These are phyloP conservation scores for Ephydatia muelleri DNA, from an alignment of 37 sponge, comb jelly and placozoan genomes.

Conservation along the genomic window DNA sequence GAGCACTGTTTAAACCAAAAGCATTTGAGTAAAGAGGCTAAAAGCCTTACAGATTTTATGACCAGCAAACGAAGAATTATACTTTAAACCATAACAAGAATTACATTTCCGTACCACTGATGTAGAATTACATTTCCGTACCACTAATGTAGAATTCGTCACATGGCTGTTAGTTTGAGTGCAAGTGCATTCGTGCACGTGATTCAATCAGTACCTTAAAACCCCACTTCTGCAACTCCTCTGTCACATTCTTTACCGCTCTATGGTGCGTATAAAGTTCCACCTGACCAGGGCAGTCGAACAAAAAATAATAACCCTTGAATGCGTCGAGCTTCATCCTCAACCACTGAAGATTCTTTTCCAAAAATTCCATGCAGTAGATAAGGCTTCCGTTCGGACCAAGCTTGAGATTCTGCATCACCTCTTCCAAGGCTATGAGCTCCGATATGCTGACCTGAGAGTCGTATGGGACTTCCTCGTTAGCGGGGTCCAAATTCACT, in stretches of 20 bases:
- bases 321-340: conserved; percentile 10
- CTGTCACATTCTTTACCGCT: conserved; percentile 81
- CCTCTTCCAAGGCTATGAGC: conserved; percentile 83
- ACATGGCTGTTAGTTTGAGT: neutral
- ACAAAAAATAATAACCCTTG: conserved; percentile 67
- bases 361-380: conserved; percentile 97
- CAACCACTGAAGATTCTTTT: conserved; percentile 87
- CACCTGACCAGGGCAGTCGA: conserved; percentile 99
- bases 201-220: conserved; percentile 46
- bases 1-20: too few species aligned
- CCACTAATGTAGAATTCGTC: neutral
- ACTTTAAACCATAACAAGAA: too few species aligned
- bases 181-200: neutral
- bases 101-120: too few species aligned
- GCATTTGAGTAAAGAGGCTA: too few species aligned
- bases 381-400: conserved; percentile 96
- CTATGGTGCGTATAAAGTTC: conserved; percentile 96
- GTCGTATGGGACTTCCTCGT: conserved; percentile 83
- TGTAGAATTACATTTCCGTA: too few species aligned
- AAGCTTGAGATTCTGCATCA: conserved; percentile 81
- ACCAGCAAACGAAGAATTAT: too few species aligned
- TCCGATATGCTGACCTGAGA: conserved; percentile 75
- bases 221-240: conserved; percentile 53
- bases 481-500: conserved; percentile 98
- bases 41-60: too few species aligned